phyloP scores from a whole-genome alignment of 2,113 vertebrate species.

The Cottus gobio region DNA sequence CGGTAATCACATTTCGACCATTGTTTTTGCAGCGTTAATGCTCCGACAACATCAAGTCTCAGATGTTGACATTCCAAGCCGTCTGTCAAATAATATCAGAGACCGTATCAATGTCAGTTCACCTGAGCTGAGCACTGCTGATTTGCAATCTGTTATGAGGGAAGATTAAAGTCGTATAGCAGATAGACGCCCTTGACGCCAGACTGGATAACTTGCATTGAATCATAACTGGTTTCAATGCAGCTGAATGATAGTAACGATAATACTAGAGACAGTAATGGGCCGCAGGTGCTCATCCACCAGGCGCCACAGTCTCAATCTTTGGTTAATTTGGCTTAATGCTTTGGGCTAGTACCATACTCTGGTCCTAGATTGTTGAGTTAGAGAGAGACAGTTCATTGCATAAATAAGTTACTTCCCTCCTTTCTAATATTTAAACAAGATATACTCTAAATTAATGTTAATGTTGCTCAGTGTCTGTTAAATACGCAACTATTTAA shows the following conservation, averaged over 20 bases:
- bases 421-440: too few species aligned
- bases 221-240: constrained; percentile 36
- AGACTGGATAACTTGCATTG: constrained; percentile 31
- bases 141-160: constrained; percentile 37
- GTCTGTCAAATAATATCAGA: constrained; percentile 45
- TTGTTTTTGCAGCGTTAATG: constrained; percentile 44
- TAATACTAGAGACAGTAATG: constrained; percentile 13
- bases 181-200: constrained; percentile 19
- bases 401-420: not conserved
- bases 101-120: constrained; percentile 33
- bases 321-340: constrained; percentile 5
- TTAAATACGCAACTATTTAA: not conserved
- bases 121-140: constrained; percentile 37
- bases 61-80: constrained; percentile 43
- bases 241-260: constrained; percentile 36
- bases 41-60: constrained; percentile 19
- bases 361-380: not conserved
- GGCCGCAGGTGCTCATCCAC: constrained; percentile 26
- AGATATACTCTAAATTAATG: not conserved
- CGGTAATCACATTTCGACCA: constrained; percentile 53
- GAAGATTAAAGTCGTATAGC: constrained; percentile 30
- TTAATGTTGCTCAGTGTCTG: not conserved
- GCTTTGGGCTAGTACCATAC: not conserved
- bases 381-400: not conserved
- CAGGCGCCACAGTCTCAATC: constrained; percentile 16